Base-by-base conservation (phyloP, 1,140 invertebrate species). In the Micrasema minimum region DNA sequence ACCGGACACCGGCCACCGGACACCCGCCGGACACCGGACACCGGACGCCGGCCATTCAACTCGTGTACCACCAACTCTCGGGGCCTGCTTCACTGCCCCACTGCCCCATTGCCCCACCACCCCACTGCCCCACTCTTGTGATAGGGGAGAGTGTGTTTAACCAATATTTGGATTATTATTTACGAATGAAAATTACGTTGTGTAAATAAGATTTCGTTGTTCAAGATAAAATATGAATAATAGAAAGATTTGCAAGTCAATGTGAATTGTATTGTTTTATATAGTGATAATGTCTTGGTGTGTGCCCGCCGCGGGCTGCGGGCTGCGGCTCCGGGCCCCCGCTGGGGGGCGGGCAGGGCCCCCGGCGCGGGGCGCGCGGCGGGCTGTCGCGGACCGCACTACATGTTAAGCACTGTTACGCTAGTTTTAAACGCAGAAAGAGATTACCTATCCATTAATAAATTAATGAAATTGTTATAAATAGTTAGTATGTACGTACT, bases 381-480 rank as follows among this genome's bases (percentile, higher is more conserved):
- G 66, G 66, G 62, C 22, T 62, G 48, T 43, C 67, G 57, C 59
- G 66, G 66, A 51, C 66, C 70, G 74, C 74, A 69, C 62, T 75
- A 73, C 71, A 74, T 75, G 75, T 77, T 77, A 76, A 77, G 76
- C 74, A 77, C 78, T 77, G 78, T 78, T 79, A 77, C 76, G 75
- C 75, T 77, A 77, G 75, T 76, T 77, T 74, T 77, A 74, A 76
- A 73, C 59, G 70, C 74, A 76, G 72, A 75, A 76, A 72, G 72
- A 75, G 70, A 75, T 75, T 75, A 75, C 71, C 74, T 75, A 75
- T 72, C 74, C 75, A 76, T 78, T 75, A 78, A 75, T 75, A 71
- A 78, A 78, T 77, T 77, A 74, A 74, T 72, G 62, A 72, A 76
- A 77, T 80, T 80, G 78, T 80, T 77, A 78, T 76, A 77, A 76